Evolutionary conservation across 1,140 invertebrate genomes (phyloP).

Genomic region (Macrocentrus cingulum): DNA sequence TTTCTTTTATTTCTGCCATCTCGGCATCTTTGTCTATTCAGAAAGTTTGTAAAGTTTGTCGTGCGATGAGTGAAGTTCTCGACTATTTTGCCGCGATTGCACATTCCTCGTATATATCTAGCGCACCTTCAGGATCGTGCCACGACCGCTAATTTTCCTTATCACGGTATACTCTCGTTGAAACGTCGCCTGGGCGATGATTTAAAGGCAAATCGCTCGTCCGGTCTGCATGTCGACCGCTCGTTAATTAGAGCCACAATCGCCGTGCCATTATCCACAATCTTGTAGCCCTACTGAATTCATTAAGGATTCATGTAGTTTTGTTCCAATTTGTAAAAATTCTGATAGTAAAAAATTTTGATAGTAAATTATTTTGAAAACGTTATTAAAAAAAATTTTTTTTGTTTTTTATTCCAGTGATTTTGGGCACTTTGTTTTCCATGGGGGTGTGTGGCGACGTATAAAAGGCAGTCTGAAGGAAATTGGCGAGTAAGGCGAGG

Average conservation of each 20-base stretch:
- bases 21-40: slow-evolving; percentile 23
- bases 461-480: neutral
- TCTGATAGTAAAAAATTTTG: too few species aligned
- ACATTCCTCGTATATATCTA: slow-evolving; percentile 3
- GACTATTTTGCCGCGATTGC: neutral
- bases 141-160: slow-evolving; percentile 24
- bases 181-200: slow-evolving; percentile 32
- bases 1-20: slow-evolving; percentile 11
- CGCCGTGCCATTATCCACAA: too few species aligned
- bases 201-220: slow-evolving; percentile 36
- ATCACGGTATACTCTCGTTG: slow-evolving; percentile 19
- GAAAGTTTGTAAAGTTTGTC: slow-evolving; percentile 7
- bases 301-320: too few species aligned
- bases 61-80: neutral
- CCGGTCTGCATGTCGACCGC: slow-evolving; percentile 31
- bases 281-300: too few species aligned
- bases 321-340: too few species aligned
- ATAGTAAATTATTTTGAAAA: too few species aligned
- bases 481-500: neutral
- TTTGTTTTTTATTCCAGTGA: too few species aligned
- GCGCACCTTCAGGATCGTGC: neutral
- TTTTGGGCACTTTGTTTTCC: too few species aligned
- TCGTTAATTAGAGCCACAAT: slow-evolving; percentile 36
- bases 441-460: too few species aligned
- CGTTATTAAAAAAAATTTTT: too few species aligned